phyloP scores from a whole-genome alignment of 2,888 invertebrate genomes.

The Andrena haemorrhoa region DNA sequence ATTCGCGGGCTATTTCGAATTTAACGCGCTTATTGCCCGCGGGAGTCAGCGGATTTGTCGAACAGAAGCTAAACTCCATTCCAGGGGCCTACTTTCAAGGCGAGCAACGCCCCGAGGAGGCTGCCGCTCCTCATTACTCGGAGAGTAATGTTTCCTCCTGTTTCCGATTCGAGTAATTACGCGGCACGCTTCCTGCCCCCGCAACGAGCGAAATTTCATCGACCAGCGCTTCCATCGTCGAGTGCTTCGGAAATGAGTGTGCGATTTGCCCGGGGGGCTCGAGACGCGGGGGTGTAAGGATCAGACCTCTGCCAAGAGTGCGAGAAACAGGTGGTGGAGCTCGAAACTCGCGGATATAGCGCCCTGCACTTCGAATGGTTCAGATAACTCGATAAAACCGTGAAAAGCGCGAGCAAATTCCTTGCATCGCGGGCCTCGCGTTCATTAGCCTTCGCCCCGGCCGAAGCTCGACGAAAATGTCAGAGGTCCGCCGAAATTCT shows the following conservation, averaged over 20 bases:
- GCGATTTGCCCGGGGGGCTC: too few relatives aligned
- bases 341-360: not conserved
- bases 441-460: not conserved
- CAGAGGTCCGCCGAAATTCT: not conserved
- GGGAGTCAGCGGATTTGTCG: constrained; percentile 1
- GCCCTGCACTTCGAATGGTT: not conserved
- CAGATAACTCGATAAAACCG: not conserved
- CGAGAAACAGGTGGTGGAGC: not conserved
- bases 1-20: constrained; percentile 5
- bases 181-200: constrained; percentile 7
- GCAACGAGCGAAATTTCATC: constrained; percentile 13
- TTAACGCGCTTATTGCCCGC: constrained; percentile 1
- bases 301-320: too few relatives aligned
- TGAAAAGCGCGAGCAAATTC: not conserved
- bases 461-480: not conserved
- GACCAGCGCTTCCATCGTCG: too few relatives aligned
- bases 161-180: constrained; percentile 44
- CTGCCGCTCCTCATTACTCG: constrained; percentile 30
- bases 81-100: constrained; percentile 12
- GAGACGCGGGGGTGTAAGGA: too few relatives aligned
- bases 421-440: not conserved
- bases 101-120: not conserved
- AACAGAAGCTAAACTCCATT: not conserved
- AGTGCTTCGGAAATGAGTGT: too few relatives aligned
- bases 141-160: constrained; percentile 10